phyloP scores from a whole-genome alignment of 2,113 vertebrate genomes.

The Phocoena phocoena region DNA sequence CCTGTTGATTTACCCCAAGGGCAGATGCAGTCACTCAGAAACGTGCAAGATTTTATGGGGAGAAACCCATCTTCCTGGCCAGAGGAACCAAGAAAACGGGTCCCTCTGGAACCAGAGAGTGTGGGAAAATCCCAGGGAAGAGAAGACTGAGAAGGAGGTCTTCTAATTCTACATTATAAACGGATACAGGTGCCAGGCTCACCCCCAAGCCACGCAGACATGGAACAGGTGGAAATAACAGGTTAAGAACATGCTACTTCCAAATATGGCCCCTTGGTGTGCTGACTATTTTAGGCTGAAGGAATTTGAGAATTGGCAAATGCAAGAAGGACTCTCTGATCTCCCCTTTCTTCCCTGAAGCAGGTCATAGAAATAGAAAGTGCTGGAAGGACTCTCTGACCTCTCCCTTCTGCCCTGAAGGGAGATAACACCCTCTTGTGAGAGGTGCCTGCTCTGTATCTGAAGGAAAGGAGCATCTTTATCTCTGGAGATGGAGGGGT shows the following conservation, averaged over 20 bases:
- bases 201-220: accelerated
- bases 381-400: background rate
- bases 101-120: background rate
- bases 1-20: background rate
- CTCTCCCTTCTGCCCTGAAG: background rate
- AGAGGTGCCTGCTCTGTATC: background rate
- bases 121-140: background rate
- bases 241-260: background rate
- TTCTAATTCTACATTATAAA: background rate
- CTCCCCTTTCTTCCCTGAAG: background rate
- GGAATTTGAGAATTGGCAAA: background rate
- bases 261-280: background rate
- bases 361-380: background rate
- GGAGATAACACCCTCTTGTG: background rate
- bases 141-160: background rate
- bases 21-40: background rate
- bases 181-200: background rate
- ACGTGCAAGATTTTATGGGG: background rate
- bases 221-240: background rate
- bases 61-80: background rate
- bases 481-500: background rate
- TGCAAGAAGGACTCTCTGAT: background rate
- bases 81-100: background rate
- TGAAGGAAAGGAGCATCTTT: background rate
- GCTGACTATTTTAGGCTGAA: background rate